Evolutionary conservation across 2,113 vertebrate genomes (phyloP), one percentile per base, ranked within the genome.

Genomic region (Dromaius novaehollandiae): DNA sequence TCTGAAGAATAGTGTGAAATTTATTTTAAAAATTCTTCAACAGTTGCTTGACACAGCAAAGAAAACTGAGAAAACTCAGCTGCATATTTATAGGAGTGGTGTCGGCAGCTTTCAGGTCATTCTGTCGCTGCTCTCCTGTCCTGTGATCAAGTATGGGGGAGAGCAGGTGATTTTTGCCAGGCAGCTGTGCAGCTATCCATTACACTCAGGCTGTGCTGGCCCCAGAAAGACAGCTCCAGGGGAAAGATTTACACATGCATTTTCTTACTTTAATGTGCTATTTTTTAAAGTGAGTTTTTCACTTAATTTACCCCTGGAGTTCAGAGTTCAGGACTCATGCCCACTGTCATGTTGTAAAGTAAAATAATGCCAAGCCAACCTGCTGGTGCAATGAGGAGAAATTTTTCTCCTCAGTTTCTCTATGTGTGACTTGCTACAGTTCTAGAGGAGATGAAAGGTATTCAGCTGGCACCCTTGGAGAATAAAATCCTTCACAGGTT

Each of bases 1-100:
- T 93, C 83, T 93, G 74, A 96, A 91, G 81, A 91, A 92, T 28
- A 61, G 84, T 55, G 40, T 95, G 91, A 97, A 93, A 86, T 83
- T 89, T 89, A 68, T 50, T 82, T 86, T 84, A 91, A 89, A 93
- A 82, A 75, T 89, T 66, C 79, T 88, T 95, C 93, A 83, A 74
- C 32, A 82, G 87, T 91, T 86, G 26, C 83, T 92, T 92, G 63
- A 74, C 66, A 85, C 48, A 88, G 77, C 7, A 75, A 89, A 85
- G 32, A 89, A 92, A 94, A 85, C 46, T 32, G 74, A 68, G 75
- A 61, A 79, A 93, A 89, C 46, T 81, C 71, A 30, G 71, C 40
- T 88, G 56, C 30, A 3, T 89, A n/a, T 82, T 91, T 83, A 93
- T 36, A 77, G 40, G 86, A 34, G 11, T 71, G 18, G 32, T 86